phyloP scores from a whole-genome alignment of 2,113 vertebrate genomes.

The Nymphicus hollandicus region DNA sequence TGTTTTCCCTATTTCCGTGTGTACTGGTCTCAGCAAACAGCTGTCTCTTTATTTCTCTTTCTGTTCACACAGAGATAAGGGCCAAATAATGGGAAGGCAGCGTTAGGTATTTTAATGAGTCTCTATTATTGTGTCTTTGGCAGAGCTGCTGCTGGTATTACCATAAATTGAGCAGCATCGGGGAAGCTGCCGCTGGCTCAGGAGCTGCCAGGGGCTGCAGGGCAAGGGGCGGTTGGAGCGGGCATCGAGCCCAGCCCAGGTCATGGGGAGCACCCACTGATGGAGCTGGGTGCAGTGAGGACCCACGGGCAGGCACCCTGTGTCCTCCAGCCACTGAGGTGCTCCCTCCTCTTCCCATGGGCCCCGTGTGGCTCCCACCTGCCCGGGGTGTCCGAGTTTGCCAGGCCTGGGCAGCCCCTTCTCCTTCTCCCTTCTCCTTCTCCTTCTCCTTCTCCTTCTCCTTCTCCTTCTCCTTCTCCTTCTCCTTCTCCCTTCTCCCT shows the following conservation, averaged over 20 bases:
- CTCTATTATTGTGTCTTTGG: slow-evolving; percentile 31
- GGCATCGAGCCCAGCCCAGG: neutral
- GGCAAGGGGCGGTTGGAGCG: neutral
- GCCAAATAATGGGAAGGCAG: slow-evolving; percentile 33
- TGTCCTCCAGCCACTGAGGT: neutral
- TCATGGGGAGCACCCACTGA: accelerated
- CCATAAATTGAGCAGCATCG: neutral
- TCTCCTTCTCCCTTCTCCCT: neutral
- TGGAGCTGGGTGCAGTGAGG: neutral
- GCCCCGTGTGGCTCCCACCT: neutral
- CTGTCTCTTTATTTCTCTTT: slow-evolving; percentile 11
- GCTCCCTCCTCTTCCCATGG: neutral
- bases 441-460: too few relatives aligned
- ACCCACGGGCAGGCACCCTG: accelerated
- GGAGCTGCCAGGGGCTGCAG: neutral
- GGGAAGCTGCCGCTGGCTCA: neutral
- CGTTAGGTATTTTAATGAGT: slow-evolving; percentile 55
- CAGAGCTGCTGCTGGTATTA: slow-evolving; percentile 11
- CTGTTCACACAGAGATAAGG: slow-evolving; percentile 63
- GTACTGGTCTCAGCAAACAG: neutral
- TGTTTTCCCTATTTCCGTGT: neutral
- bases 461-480: too few relatives aligned
- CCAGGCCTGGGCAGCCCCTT: neutral
- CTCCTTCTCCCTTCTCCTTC: neutral
- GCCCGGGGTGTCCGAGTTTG: neutral